These are phyloP conservation scores for Aix galericulata DNA, from an alignment of 2,113 vertebrate species.

Conservation along the genomic window DNA sequence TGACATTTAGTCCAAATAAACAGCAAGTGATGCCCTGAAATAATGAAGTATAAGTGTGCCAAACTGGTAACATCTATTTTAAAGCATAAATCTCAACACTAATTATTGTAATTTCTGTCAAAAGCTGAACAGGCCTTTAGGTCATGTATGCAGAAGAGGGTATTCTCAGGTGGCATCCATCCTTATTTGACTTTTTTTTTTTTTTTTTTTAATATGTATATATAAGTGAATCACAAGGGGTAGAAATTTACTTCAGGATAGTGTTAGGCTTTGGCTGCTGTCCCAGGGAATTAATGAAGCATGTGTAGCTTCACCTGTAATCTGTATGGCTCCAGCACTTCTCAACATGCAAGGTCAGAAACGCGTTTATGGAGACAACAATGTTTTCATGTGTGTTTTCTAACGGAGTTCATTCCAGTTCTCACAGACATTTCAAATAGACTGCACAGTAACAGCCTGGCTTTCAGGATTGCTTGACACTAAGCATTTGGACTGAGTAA, in stretches of 20 bases:
- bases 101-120: neutral
- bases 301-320: neutral
- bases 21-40: neutral
- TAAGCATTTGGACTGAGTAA: neutral
- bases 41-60: neutral
- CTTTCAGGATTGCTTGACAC: neutral
- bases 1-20: neutral
- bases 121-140: neutral
- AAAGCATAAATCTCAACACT: neutral
- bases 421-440: rapidly evolving
- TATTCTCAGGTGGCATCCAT: neutral
- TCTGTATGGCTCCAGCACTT: neutral
- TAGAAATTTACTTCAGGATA: neutral
- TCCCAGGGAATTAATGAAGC: neutral
- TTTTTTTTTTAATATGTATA: too few relatives aligned
- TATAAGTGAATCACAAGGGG: neutral
- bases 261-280: neutral
- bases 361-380: neutral
- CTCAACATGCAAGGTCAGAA: neutral
- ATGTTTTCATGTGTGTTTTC: neutral
- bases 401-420: neutral
- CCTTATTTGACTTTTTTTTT: neutral
- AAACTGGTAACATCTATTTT: neutral
- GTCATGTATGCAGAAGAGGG: neutral
- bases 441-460: neutral